Percentiles rank a stretch among this genome's conserved stretches.
Evolutionary conservation across 1,140 invertebrate genomes (phyloP).

Genomic region (Eupeodes corollae): DNA sequence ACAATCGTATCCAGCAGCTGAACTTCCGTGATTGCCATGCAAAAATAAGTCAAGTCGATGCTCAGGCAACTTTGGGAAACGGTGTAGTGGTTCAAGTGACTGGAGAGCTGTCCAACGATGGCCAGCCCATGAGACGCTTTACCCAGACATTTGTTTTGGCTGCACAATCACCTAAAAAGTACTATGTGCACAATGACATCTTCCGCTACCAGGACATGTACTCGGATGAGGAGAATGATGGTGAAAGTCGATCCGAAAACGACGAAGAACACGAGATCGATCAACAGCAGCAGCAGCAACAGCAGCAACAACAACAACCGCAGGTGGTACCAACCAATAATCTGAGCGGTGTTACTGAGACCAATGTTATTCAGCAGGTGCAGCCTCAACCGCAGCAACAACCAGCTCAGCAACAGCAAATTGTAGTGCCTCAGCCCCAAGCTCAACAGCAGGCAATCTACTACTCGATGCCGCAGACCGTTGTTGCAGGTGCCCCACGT

Average conservation of each 20-base stretch:
- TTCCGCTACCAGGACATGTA: constrained; percentile 81
- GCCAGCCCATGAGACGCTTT: constrained; percentile 90
- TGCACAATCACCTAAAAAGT: constrained; percentile 88
- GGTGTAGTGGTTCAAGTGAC: constrained; percentile 95
- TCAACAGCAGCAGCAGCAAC: constrained; percentile 12
- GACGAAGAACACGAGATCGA: constrained; percentile 41
- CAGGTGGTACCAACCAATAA: constrained; percentile 3
- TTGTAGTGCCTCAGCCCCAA: constrained; percentile 8
- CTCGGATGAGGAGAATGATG: constrained; percentile 43
- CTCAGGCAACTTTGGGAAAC: constrained; percentile 81
- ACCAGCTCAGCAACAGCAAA: constrained; percentile 3
- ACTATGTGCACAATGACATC: constrained; percentile 97
- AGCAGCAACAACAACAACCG: neutral
- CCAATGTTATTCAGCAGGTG: constrained; percentile 8
- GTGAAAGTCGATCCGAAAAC: constrained; percentile 49
- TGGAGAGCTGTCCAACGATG: constrained; percentile 91
- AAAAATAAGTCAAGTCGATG: constrained; percentile 88
- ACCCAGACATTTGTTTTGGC: constrained; percentile 96
- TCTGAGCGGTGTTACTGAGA: constrained; percentile 12
- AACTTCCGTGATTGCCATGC: constrained; percentile 95
- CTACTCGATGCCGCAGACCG: constrained; percentile 31
- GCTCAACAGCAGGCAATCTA: constrained; percentile 17
- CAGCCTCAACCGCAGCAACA: constrained; percentile 10
- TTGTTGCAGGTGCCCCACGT: constrained; percentile 35
- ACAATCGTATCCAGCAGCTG: constrained; percentile 87